Percentiles rank a stretch among this genome's conserved stretches.
Conservation (phyloP, 1,140 invertebrate genomes). For the Scaptomyza hsui region DNA sequence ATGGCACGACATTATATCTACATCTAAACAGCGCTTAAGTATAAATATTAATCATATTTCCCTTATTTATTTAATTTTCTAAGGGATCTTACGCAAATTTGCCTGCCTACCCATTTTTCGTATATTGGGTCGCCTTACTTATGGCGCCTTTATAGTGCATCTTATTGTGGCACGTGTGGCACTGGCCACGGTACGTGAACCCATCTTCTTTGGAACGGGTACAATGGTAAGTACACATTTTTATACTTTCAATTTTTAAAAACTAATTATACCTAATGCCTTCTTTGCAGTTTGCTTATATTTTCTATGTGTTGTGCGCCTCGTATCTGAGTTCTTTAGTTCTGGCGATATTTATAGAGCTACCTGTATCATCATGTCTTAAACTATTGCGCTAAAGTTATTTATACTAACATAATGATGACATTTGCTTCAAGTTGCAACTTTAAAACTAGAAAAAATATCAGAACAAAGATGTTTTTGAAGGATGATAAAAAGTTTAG, state of each 20-base stretch:
- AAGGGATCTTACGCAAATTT: slow-evolving; percentile 79
- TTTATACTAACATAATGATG: slow-evolving; percentile 1
- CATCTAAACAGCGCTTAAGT: too few species aligned
- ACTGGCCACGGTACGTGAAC: slow-evolving; percentile 70
- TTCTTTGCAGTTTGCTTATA: slow-evolving; percentile 64
- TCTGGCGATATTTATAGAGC: slow-evolving; percentile 81
- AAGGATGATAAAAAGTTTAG: background rate
- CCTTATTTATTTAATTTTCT: background rate
- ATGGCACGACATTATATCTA: too few species aligned
- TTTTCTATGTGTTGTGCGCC: slow-evolving; percentile 68
- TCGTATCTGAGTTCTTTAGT: slow-evolving; percentile 76
- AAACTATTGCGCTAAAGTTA: slow-evolving; percentile 84
- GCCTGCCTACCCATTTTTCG: slow-evolving; percentile 74
- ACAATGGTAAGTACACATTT: slow-evolving; percentile 62
- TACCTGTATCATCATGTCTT: slow-evolving; percentile 84
- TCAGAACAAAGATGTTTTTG: background rate
- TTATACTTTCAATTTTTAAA: background rate
- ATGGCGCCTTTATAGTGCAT: slow-evolving; percentile 78
- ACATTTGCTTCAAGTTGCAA: background rate
- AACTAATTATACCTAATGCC: background rate
- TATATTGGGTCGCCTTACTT: slow-evolving; percentile 74
- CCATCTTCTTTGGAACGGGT: slow-evolving; percentile 71
- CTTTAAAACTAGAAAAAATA: background rate
- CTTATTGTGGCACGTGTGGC: slow-evolving; percentile 66
- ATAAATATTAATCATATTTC: too few species aligned